Percentiles rank a stretch among this genome's conserved stretches.
Conservation (phyloP, 2,113 vertebrate species). For the Cephalophus harveyi region DNA sequence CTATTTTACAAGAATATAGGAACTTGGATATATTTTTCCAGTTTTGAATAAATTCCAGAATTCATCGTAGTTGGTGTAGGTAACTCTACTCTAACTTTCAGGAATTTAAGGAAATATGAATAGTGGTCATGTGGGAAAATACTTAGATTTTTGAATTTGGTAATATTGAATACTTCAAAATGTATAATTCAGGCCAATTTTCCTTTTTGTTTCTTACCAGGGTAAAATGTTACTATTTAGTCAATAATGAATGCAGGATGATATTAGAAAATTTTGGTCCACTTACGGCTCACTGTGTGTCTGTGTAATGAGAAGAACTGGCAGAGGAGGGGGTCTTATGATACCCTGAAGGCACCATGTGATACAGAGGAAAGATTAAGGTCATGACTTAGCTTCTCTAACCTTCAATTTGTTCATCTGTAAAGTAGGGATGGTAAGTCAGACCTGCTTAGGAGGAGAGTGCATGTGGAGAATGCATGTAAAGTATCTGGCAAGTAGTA, state of each 20-base stretch:
- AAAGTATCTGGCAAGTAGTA: background rate
- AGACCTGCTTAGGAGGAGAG: background rate
- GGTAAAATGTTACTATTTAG: background rate
- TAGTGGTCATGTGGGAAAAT: background rate
- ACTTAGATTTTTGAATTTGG: background rate
- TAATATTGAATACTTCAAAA: background rate
- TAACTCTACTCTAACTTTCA: background rate
- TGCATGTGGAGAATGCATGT: background rate
- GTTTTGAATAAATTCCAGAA: background rate
- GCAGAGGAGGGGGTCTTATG: background rate
- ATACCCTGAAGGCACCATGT: background rate
- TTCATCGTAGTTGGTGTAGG: background rate
- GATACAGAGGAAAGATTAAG: background rate
- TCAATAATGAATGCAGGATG: background rate
- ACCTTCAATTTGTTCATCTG: background rate
- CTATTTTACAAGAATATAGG: background rate
- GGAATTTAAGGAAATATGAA: background rate
- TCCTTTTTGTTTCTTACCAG: background rate
- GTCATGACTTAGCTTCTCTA: background rate
- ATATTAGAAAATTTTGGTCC: background rate
- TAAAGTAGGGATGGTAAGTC: background rate
- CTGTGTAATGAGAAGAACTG: background rate
- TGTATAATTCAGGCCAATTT: background rate
- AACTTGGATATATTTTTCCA: background rate
- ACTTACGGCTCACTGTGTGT: background rate